phyloP scores from a whole-genome alignment of 2,888 invertebrate genomes.

The Xestia c-nigrum region DNA sequence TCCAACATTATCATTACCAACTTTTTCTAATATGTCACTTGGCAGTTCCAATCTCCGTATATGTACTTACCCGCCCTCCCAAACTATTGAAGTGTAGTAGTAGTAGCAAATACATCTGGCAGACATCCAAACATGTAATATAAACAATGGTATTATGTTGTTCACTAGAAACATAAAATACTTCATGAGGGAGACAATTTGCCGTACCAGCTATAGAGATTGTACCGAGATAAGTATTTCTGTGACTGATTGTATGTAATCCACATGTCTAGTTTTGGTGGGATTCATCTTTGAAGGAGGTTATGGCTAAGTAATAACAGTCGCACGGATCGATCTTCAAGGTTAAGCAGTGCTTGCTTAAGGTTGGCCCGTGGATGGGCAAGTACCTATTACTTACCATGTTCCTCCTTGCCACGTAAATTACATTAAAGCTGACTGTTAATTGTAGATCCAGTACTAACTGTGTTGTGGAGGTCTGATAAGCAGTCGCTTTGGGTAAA shows the following conservation, averaged over 20 bases:
- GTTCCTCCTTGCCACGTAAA: not conserved
- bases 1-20: constrained; percentile 23
- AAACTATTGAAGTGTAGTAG: constrained; percentile 50
- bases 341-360: not conserved
- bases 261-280: not conserved
- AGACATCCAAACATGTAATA: constrained; percentile 60
- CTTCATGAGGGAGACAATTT: constrained; percentile 35
- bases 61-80: constrained; percentile 19
- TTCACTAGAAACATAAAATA: constrained; percentile 46
- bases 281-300: not conserved
- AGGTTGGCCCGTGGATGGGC: not conserved
- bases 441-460: not conserved
- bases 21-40: constrained; percentile 31
- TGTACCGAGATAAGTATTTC: constrained; percentile 21
- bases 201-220: constrained; percentile 25
- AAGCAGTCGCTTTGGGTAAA: not conserved
- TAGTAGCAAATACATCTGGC: constrained; percentile 58
- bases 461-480: not conserved
- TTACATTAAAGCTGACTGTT: not conserved
- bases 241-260: constrained; percentile 35
- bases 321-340: not conserved
- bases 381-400: not conserved
- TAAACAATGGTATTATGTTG: constrained; percentile 53
- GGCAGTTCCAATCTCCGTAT: constrained; percentile 20
- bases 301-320: not conserved